Evolutionary conservation across 1,140 invertebrate genomes (phyloP).

Genomic region (Melanaphis sacchari): DNA sequence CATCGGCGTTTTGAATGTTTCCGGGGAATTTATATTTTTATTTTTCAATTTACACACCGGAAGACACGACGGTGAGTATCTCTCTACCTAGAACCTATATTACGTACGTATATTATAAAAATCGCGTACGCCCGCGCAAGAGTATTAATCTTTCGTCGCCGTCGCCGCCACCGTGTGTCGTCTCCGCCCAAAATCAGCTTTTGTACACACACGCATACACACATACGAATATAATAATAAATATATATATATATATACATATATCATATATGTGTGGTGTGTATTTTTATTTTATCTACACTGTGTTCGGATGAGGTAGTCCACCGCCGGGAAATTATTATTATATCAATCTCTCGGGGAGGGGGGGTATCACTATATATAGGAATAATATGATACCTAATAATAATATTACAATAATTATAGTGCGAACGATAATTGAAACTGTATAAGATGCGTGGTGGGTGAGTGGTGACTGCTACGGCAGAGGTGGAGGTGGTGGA

Average conservation of each 20-base stretch:
- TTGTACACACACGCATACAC: not conserved
- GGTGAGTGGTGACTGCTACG: not conserved
- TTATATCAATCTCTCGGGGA: slow-evolving; percentile 34
- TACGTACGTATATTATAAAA: not conserved
- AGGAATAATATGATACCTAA: not conserved
- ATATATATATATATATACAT: not conserved
- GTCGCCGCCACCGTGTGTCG: not conserved
- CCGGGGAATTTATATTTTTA: slow-evolving; percentile 33
- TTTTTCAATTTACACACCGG: slow-evolving; percentile 53
- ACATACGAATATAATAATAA: not conserved
- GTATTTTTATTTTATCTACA: not conserved
- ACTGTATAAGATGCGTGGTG: not conserved
- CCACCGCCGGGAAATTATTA: slow-evolving; percentile 12
- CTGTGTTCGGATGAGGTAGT: not conserved
- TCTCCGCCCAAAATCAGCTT: not conserved
- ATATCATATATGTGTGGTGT: not conserved
- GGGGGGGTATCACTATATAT: slow-evolving; percentile 13
- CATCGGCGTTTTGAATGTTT: slow-evolving; percentile 29
- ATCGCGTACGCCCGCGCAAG: not conserved
- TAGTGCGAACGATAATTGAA: slow-evolving; percentile 40
- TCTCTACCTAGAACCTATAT: too few species aligned
- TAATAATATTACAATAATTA: slow-evolving; percentile 43
- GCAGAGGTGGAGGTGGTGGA: not conserved
- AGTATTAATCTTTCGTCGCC: not conserved
- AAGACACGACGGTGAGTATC: not conserved